Evolutionary conservation across 2,113 vertebrate genomes (phyloP).

Genomic region (Monopterus albus): DNA sequence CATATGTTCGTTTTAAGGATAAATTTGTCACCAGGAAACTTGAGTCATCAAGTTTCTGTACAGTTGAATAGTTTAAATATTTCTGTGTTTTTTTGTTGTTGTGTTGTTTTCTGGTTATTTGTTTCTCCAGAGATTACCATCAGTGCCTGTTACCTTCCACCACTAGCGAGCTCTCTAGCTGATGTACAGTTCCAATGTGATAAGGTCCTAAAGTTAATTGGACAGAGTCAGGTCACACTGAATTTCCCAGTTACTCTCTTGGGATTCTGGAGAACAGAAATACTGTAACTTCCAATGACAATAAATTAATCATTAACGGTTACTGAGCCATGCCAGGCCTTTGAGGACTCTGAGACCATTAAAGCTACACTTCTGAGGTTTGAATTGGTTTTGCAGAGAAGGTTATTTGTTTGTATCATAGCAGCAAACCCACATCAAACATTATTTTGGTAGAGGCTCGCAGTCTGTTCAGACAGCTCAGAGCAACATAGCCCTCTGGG

Average conservation of each 20-base stretch:
- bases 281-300: slow-evolving; percentile 15
- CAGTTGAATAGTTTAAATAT: background rate
- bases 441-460: background rate
- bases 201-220: slow-evolving; percentile 9
- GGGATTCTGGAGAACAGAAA: background rate
- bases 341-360: background rate
- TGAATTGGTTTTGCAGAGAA: slow-evolving; percentile 7
- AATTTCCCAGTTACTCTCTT: slow-evolving; percentile 1
- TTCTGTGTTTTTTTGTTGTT: background rate
- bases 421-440: background rate
- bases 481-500: background rate
- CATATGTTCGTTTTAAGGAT: background rate
- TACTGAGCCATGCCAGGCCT: background rate
- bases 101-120: background rate
- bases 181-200: too few relatives aligned
- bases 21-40: background rate
- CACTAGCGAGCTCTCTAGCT: too few relatives aligned
- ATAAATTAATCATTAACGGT: slow-evolving; percentile 20
- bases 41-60: background rate
- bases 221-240: slow-evolving; percentile 6
- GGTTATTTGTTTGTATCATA: background rate
- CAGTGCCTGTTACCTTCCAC: too few relatives aligned
- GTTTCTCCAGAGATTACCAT: background rate
- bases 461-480: background rate
- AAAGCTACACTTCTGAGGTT: slow-evolving; percentile 1